Conservation (phyloP, 2,113 vertebrate species). For the Coreoperca whiteheadi region DNA sequence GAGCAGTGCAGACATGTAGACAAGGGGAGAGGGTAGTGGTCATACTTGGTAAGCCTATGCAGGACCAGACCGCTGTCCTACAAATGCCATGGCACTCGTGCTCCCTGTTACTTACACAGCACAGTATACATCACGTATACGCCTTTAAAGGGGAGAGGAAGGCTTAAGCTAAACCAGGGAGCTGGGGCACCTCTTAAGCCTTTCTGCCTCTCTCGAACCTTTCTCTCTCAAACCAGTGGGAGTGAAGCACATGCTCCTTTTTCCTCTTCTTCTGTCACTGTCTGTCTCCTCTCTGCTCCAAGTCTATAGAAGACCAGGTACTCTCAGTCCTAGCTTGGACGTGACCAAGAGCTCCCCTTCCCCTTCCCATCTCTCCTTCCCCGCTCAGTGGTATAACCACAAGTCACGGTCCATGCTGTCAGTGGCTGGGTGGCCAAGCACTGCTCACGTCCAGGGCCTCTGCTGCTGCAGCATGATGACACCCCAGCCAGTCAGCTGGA, state of each 20-base stretch:
- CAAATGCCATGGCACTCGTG: slow-evolving; percentile 40
- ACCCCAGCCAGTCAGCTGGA: slow-evolving; percentile 62
- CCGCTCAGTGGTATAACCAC: slow-evolving; percentile 30
- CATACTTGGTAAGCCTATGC: slow-evolving; percentile 59
- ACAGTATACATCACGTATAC: slow-evolving; percentile 57
- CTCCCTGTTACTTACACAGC: slow-evolving; percentile 47
- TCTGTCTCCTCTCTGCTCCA: slow-evolving; percentile 46
- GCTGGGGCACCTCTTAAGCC: slow-evolving; percentile 19
- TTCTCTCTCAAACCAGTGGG: slow-evolving; percentile 70
- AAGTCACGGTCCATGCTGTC: slow-evolving; percentile 90
- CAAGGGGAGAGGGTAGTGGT: slow-evolving; percentile 68
- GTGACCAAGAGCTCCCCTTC: slow-evolving; percentile 54
- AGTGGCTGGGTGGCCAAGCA: slow-evolving; percentile 89
- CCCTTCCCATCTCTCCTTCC: slow-evolving; percentile 11
- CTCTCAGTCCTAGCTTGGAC: slow-evolving; percentile 89
- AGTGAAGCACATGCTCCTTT: slow-evolving; percentile 45
- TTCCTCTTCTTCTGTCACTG: slow-evolving; percentile 16
- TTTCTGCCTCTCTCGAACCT: slow-evolving; percentile 12
- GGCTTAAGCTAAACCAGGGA: slow-evolving; percentile 39
- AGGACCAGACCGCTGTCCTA: slow-evolving; percentile 48
- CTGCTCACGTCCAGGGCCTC: slow-evolving; percentile 80
- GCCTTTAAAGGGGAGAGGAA: slow-evolving; percentile 43
- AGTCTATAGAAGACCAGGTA: slow-evolving; percentile 72
- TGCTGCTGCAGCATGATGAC: slow-evolving; percentile 48
- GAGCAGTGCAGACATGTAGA: slow-evolving; percentile 73